These are phyloP conservation scores for Drosophila orena DNA, from an alignment of 1,140 invertebrate species.

Conservation along the genomic window DNA sequence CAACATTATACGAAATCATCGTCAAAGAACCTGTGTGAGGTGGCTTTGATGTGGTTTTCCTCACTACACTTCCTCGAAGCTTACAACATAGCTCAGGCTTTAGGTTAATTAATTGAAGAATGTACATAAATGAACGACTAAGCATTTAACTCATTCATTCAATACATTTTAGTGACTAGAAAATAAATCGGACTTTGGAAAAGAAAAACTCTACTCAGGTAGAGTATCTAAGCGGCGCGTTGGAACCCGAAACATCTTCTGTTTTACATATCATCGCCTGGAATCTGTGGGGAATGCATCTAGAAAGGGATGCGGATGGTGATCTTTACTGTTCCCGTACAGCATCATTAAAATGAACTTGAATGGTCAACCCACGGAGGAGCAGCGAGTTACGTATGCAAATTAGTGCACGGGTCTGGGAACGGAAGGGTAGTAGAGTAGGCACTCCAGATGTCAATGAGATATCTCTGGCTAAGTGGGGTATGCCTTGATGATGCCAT, in stretches of 20 bases:
- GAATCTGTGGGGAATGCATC: conserved; percentile 46
- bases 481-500: not conserved
- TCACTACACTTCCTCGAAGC: conserved; percentile 15
- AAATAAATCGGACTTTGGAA: too few relatives aligned
- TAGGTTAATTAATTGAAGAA: not conserved
- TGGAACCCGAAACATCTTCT: not conserved
- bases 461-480: conserved; percentile 15
- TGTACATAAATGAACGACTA: too few relatives aligned
- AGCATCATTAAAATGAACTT: conserved; percentile 64
- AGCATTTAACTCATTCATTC: too few relatives aligned
- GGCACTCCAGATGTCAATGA: conserved; percentile 60
- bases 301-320: conserved; percentile 3
- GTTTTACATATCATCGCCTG: conserved; percentile 64
- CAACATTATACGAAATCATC: conserved; percentile 73
- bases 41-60: conserved; percentile 22
- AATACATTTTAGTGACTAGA: too few relatives aligned
- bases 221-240: not conserved
- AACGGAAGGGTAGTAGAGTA: not conserved
- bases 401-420: conserved; percentile 49
- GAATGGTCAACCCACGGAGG: conserved; percentile 12
- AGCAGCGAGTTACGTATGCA: conserved; percentile 53
- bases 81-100: not conserved
- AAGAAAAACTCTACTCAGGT: too few relatives aligned
- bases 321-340: conserved; percentile 50
- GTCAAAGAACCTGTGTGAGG: conserved; percentile 48